Evolutionary conservation across 2,113 vertebrate genomes (phyloP).

Genomic region (Tapirus terrestris): DNA sequence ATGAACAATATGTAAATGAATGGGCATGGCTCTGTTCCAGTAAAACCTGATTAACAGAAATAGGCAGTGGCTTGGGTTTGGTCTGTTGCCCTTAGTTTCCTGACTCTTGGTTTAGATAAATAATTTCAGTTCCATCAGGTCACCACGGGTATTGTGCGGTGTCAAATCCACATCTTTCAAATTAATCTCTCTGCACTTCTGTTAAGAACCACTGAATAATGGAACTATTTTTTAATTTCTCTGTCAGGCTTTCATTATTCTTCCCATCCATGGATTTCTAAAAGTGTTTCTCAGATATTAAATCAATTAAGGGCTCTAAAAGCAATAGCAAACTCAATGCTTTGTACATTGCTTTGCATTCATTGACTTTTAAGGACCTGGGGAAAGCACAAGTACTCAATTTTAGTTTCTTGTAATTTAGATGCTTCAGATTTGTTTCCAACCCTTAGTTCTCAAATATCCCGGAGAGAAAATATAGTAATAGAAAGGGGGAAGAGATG

Average conservation of each 20-base stretch:
- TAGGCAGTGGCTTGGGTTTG: background rate
- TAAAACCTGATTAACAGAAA: conserved; percentile 25
- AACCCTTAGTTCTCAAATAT: background rate
- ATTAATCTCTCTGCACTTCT: background rate
- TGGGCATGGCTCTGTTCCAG: background rate
- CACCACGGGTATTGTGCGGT: background rate
- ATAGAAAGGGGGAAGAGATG: background rate
- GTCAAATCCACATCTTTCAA: background rate
- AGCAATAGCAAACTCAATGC: background rate
- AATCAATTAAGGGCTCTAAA: background rate
- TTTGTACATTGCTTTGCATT: background rate
- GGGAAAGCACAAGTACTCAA: background rate
- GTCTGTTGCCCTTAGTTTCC: background rate
- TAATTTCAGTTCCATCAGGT: background rate
- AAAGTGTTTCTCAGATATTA: background rate
- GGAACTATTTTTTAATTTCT: background rate
- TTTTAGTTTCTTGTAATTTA: conserved; percentile 16
- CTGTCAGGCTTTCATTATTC: background rate
- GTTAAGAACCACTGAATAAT: conserved; percentile 16
- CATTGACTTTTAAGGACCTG: background rate
- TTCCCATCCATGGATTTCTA: background rate
- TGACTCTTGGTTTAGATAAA: conserved; percentile 20
- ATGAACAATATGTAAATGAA: background rate
- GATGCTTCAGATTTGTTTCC: background rate
- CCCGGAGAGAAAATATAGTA: background rate